These are phyloP conservation scores for Erythrocercus mccallii DNA, from an alignment of 2,113 vertebrate species.

Conservation along the genomic window DNA sequence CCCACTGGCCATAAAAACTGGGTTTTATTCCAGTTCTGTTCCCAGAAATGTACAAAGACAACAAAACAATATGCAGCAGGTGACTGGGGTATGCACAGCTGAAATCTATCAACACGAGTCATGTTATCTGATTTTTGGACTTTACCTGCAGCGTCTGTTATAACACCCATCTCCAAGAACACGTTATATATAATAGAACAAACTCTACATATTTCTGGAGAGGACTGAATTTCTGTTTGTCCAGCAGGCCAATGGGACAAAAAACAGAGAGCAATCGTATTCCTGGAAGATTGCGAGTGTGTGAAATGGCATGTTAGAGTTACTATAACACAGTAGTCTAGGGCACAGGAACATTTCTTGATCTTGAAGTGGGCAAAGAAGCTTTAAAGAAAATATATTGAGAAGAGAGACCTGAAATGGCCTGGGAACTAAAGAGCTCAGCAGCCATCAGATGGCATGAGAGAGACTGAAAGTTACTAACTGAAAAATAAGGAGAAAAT, in stretches of 20 bases:
- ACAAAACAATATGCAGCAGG: background rate
- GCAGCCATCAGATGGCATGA: background rate
- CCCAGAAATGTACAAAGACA: background rate
- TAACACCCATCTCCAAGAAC: background rate
- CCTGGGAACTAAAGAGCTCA: background rate
- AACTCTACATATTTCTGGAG: background rate
- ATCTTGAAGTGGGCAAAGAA: background rate
- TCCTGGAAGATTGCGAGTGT: background rate
- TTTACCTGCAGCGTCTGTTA: background rate
- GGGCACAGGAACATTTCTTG: background rate
- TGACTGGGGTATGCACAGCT: background rate
- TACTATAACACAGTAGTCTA: background rate
- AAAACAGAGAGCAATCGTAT: background rate
- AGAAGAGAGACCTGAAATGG: background rate
- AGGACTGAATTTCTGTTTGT: background rate
- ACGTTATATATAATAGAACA: background rate
- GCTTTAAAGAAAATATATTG: background rate
- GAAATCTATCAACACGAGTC: background rate
- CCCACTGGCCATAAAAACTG: background rate
- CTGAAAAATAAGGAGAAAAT: background rate
- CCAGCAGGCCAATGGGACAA: background rate
- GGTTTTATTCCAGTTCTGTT: background rate
- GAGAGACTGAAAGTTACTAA: background rate
- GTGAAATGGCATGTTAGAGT: background rate
- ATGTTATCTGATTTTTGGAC: background rate